Evolutionary conservation across 2,888 invertebrate species (phyloP).

Genomic region (Harpagoxenus sublaevis): DNA sequence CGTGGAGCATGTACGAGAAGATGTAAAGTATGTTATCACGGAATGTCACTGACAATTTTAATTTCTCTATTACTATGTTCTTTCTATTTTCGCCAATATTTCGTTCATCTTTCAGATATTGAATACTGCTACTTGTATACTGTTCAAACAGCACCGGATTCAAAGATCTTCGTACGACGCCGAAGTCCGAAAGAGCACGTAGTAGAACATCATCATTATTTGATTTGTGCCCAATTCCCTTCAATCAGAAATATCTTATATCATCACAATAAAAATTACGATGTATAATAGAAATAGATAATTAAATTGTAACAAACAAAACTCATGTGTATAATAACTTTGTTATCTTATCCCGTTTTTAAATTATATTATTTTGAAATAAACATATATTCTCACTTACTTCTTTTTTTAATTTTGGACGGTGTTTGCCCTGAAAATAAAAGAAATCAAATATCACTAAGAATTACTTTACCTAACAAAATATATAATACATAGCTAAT

Average conservation of each 20-base stretch:
- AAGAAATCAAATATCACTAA: slow-evolving; percentile 11
- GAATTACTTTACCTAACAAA: neutral
- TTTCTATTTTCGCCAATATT: neutral
- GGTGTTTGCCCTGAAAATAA: slow-evolving; percentile 7
- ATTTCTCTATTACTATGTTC: slow-evolving; percentile 16
- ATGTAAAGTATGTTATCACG: slow-evolving; percentile 68
- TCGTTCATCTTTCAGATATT: neutral
- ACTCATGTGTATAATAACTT: neutral
- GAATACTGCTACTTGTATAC: neutral
- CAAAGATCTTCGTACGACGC: slow-evolving; percentile 33
- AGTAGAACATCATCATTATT: neutral
- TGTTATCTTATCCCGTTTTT: neutral
- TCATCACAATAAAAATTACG: neutral
- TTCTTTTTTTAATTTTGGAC: neutral
- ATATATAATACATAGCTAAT: neutral
- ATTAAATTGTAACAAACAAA: neutral
- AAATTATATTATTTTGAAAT: neutral
- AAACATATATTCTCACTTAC: slow-evolving; percentile 28
- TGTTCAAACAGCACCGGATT: neutral
- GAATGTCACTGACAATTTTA: slow-evolving; percentile 54
- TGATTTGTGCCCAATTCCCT: neutral
- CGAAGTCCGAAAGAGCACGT: slow-evolving; percentile 19
- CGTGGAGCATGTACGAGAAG: slow-evolving; percentile 70
- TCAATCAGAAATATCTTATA: slow-evolving; percentile 20
- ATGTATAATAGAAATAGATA: slow-evolving; percentile 1